Base-by-base conservation (phyloP, 2,113 vertebrate genomes). In the Mellivora capensis region DNA sequence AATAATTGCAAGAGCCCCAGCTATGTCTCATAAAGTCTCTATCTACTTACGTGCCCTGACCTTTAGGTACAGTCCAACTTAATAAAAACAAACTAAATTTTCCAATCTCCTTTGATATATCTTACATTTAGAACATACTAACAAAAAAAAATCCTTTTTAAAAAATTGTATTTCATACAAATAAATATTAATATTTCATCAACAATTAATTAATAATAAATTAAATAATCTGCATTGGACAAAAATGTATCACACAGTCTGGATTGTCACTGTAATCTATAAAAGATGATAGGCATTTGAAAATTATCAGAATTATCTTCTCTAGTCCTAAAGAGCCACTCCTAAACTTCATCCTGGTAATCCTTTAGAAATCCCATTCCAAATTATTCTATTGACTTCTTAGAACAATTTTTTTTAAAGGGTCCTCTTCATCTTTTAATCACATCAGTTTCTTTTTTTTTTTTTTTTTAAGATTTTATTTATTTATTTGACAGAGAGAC, bases 61-160 rank as follows among this genome's bases (percentile, higher is more conserved):
- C 97, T 97, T 96, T 97, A 89, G 96, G 96, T 10, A 4, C 84
- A 97, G 94, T 67, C 92, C 96, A 97, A 98, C 95, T 97, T 97
- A 97, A 76, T 97, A 90, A 98, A 96, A 98, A 97, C 96, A 96
- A 94, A 98, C 94, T 95, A 98, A 98, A 94, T 90, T 57, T 93
- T 81, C 96, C 81, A 95, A 79, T 52, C 54, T 93, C 72, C 74
- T 97, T 93, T 97, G 93, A 72, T 49, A 90, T 6, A 80, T 77
- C 85, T 93, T 79, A 86, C 62, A 96, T 94, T 95, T 82, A 95
- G 91, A 97, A 90, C 79, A 87, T 61, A 71, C 4, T 91, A 61
- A 84, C 94, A 94, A 77, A 86, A 67, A 91, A 62, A 91, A 69
- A 59, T 77, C 39, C 20, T 39, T 79, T 81, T 84, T n/a, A n/a